Conservation (phyloP, 2,888 invertebrate genomes). For the Brachyopa scutellaris region DNA sequence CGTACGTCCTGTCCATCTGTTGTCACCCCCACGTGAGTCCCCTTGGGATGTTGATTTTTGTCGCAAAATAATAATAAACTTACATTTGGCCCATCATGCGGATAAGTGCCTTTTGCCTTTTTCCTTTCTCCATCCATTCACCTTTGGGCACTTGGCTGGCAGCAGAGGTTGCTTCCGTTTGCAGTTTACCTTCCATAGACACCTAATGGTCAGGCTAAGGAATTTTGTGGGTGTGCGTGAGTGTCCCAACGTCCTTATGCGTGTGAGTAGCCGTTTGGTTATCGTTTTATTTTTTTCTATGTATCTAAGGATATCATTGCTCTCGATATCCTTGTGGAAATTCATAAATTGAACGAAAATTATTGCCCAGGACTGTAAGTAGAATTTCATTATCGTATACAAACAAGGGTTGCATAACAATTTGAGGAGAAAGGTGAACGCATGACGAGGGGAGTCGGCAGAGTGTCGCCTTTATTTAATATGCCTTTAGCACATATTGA, state of each 20-base stretch:
- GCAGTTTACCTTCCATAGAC: slow-evolving; percentile 65
- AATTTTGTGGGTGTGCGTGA: slow-evolving; percentile 3
- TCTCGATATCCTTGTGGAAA: slow-evolving; percentile 53
- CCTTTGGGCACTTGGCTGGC: slow-evolving; percentile 56
- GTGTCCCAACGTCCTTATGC: slow-evolving; percentile 25
- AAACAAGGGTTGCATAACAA: slow-evolving; percentile 43
- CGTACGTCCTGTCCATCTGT: slow-evolving; percentile 52
- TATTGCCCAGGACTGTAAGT: slow-evolving; percentile 43
- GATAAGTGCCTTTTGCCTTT: slow-evolving; percentile 66
- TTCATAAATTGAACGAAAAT: slow-evolving; percentile 70
- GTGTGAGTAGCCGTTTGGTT: slow-evolving; percentile 37
- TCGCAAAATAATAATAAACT: slow-evolving; percentile 73
- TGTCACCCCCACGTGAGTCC: slow-evolving; percentile 60
- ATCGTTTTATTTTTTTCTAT: too few relatives aligned
- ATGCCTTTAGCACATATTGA: not conserved
- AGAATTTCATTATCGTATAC: slow-evolving; percentile 60
- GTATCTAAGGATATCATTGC: slow-evolving; percentile 28
- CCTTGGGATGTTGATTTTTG: slow-evolving; percentile 72
- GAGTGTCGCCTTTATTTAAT: not conserved
- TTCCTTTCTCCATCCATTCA: slow-evolving; percentile 12
- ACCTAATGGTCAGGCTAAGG: slow-evolving; percentile 57
- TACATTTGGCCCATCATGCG: slow-evolving; percentile 68
- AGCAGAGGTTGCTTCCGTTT: slow-evolving; percentile 61
- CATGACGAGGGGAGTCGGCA: not conserved
- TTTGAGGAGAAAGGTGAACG: not conserved